Base-by-base conservation (phyloP, 1,140 invertebrate genomes). In the Centruroides vittatus region DNA sequence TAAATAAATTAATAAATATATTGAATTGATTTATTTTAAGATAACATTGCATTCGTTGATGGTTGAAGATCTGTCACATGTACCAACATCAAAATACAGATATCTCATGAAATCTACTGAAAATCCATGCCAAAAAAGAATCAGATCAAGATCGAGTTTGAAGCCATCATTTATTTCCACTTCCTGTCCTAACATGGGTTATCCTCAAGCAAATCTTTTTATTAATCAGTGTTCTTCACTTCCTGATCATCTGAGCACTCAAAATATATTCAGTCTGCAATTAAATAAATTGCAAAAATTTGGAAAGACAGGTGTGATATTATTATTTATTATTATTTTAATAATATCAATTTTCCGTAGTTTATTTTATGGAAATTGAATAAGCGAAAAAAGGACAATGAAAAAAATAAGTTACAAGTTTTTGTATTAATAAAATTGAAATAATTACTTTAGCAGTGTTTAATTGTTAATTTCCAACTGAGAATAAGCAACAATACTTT, bases 61-160 rank as follows among this genome's bases (percentile, higher is more conserved):
- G 2, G 89, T 94, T 86, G 89, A 93, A 74, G 90, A 94, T 76
- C 74, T 93, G 11, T 78, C 88, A 1, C 84, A 86, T 66, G 80
- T 85, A 3, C 77, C 80, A 35, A 82, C 84, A 35, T 89, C 88
- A 0, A 83, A 82, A 60, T 86, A 91, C 73, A 79, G 88, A 13
- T 82, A 82, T 69, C 84, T 93, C 74, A 81, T 86, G 47, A 91
- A 88, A 0, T 79, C 82, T 0, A 77, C 35, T 6, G 4, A 41
- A 41, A 41, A 41, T 41, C 8, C 41, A 41, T 6, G 41, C 8
- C 41, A 41, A 41, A 41, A 41, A 41, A 5, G 41, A 41, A 41
- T 6, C 3, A 41, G 41, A 41, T 41, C 41, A 41, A 41, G 41
- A 6, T 41, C 41, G 3, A 41, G 41, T 8, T 41, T 41, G 41